Evolutionary conservation across 1,140 invertebrate genomes (phyloP), one percentile per base, ranked within the genome.

Genomic region (Bombus picipes): DNA sequence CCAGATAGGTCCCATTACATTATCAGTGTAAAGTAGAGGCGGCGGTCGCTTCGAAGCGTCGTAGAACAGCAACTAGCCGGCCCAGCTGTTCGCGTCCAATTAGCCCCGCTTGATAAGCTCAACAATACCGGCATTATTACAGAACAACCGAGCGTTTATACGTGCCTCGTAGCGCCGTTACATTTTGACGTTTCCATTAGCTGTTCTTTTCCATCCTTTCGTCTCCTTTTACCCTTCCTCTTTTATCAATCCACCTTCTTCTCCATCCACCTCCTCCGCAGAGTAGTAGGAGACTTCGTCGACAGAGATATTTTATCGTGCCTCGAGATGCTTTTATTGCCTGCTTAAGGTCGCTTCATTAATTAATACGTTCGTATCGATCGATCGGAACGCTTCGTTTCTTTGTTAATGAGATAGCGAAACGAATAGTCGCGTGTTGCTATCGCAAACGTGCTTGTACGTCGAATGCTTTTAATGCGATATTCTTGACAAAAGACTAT

Each of bases 91-190:
- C 92, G 93, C 92, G 89, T 95, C 92, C 94, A 95, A 95, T 95
- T 95, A 95, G 94, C 94, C 92, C 94, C 92, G 91, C 93, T 95
- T 95, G 94, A 95, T 95, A 95, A 95, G 93, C 94, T 95, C 92
- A 93, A 95, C 94, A 95, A 95, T 95, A 94, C 93, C 92, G 90
- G 92, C 92, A 92, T 94, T 95, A 95, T 95, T 94, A 92, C 91
- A 92, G 93, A 93, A 95, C 94, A 95, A 93, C 88, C 92, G 90
- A 90, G 89, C 90, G 91, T 91, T 91, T 92, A 92, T 94, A 91
- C 88, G 90, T 90, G 87, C 87, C 84, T 86, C 89, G 90, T 91
- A 89, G 87, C 89, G 87, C 89, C 90, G 91, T 92, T 93, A 92
- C 93, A 90, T 92, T 94, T 93, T 91, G 89, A 93, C 92, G 90